Evolutionary conservation across 2,888 invertebrate species (phyloP).

Genomic region (Pachliopta kotzebuea): DNA sequence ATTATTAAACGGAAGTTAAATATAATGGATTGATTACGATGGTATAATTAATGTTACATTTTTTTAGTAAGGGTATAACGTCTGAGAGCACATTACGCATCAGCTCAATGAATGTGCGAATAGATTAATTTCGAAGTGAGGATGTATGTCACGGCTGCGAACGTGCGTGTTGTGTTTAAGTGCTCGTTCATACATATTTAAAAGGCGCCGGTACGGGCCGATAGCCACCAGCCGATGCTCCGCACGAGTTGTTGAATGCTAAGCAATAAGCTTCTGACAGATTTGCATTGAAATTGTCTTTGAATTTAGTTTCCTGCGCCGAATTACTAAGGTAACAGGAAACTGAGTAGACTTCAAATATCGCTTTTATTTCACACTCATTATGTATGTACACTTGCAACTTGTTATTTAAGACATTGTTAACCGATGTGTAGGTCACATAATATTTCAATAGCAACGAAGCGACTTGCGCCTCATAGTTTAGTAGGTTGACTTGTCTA

Average conservation of each 20-base stretch:
- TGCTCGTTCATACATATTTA: conserved; percentile 71
- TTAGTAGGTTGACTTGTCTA: no score
- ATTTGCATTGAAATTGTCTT: conserved; percentile 67
- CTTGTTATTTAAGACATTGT: no score
- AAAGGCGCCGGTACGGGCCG: conserved; percentile 53
- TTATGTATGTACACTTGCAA: no score
- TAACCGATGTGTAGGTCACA: no score
- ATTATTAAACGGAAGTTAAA: conserved; percentile 5
- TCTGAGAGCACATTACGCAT: conserved; percentile 2
- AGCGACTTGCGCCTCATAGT: no score
- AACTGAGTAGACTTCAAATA: conserved; percentile 35
- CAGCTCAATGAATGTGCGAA: conserved; percentile 33
- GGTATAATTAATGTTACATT: not conserved
- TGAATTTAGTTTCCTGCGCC: conserved; percentile 59
- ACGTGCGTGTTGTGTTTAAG: conserved; percentile 56
- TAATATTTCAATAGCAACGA: no score
- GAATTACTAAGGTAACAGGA: conserved; percentile 44
- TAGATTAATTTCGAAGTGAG: conserved; percentile 46
- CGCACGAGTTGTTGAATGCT: conserved; percentile 68
- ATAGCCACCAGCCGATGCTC: conserved; percentile 61
- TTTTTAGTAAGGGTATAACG: not conserved
- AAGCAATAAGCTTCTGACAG: conserved; percentile 58
- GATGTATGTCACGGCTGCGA: conserved; percentile 72
- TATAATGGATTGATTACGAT: not conserved
- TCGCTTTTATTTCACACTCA: conserved; percentile 2